These are phyloP conservation scores for Sylvietta virens DNA, from an alignment of 2,113 vertebrate species.

Conservation along the genomic window DNA sequence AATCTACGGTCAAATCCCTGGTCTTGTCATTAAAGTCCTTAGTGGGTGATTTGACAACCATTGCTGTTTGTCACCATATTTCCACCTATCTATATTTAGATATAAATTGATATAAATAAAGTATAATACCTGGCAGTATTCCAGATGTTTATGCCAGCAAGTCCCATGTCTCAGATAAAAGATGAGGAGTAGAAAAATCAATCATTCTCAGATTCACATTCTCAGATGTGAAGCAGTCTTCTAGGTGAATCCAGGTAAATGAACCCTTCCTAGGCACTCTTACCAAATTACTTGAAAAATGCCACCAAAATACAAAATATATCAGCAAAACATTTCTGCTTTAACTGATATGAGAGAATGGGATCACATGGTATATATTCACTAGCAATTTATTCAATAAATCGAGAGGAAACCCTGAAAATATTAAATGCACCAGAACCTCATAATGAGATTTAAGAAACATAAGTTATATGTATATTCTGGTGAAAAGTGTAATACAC, in stretches of 20 bases:
- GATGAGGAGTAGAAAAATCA: not conserved
- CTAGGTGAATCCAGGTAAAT: not conserved
- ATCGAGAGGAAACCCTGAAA: not conserved
- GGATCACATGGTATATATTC: not conserved
- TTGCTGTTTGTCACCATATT: not conserved
- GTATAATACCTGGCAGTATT: not conserved
- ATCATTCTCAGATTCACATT: not conserved
- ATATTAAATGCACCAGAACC: not conserved
- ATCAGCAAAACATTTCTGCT: not conserved
- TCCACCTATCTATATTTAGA: not conserved
- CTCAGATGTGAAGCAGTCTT: not conserved
- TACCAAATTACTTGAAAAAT: not conserved
- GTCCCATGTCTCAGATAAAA: not conserved
- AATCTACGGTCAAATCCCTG: not conserved
- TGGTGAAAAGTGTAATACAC: not conserved
- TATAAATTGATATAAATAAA: not conserved
- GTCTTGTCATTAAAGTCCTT: not conserved
- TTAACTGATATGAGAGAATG: not conserved
- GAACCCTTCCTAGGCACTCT: not conserved
- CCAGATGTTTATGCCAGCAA: not conserved
- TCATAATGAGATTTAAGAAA: not conserved
- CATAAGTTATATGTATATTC: not conserved
- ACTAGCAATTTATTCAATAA: not conserved
- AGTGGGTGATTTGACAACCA: not conserved
- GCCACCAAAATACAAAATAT: not conserved